These are phyloP conservation scores for Podargus strigoides DNA, from an alignment of 2,797 vertebrate species.

Conservation along the genomic window DNA sequence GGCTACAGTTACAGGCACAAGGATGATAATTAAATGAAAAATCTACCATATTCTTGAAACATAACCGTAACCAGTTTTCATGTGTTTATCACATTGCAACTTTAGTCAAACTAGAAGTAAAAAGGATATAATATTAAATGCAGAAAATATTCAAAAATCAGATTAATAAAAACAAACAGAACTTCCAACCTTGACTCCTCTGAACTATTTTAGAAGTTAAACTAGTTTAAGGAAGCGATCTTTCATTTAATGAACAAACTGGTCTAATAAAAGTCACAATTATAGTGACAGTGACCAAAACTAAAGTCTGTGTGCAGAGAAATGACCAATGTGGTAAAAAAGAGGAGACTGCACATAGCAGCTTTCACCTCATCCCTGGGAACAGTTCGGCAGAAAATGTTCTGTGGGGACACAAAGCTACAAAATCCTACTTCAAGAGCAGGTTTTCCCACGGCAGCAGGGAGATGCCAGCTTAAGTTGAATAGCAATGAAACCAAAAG, in stretches of 20 bases:
- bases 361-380: not conserved
- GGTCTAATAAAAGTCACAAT: not conserved
- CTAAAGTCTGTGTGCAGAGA: not conserved
- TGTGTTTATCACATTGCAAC: not conserved
- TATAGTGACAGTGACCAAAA: not conserved
- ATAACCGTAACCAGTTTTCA: not conserved
- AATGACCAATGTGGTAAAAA: rapidly evolving
- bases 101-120: not conserved
- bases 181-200: not conserved
- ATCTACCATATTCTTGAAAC: not conserved
- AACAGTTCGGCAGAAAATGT: not conserved
- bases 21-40: not conserved
- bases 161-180: not conserved
- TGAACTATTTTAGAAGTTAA: not conserved
- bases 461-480: not conserved
- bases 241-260: not conserved
- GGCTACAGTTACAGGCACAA: not conserved
- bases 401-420: not conserved
- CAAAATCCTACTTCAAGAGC: not conserved
- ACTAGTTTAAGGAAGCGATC: not conserved
- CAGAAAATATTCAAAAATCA: not conserved
- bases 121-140: not conserved
- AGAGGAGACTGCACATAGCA: not conserved
- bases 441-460: not conserved
- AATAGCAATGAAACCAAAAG: not conserved